A percentile compares a stretch with the other conserved stretches of the same genome.
Evolutionary conservation across 2,113 vertebrate genomes (phyloP).

Genomic region (Spea multiplicata): DNA sequence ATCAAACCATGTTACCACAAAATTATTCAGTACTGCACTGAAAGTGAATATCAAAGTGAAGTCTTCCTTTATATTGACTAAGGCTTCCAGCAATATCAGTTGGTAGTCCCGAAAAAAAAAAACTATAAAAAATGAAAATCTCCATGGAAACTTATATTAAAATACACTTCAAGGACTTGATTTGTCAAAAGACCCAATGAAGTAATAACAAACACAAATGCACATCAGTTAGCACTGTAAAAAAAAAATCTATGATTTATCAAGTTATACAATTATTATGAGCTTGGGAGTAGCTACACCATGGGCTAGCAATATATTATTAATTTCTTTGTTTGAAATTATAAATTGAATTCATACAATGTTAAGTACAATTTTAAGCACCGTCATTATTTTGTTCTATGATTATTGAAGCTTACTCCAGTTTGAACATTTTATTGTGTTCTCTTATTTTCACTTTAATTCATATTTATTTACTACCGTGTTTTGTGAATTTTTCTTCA

Average conservation of each 20-base stretch:
- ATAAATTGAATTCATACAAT: slow-evolving; percentile 43
- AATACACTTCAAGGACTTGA: slow-evolving; percentile 44
- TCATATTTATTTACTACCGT: too few relatives aligned
- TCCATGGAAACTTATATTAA: slow-evolving; percentile 44
- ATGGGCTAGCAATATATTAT: slow-evolving; percentile 40
- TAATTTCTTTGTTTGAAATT: slow-evolving; percentile 28
- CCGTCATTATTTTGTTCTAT: neutral
- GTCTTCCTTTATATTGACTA: slow-evolving; percentile 39
- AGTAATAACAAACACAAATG: slow-evolving; percentile 37
- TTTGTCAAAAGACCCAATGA: slow-evolving; percentile 37
- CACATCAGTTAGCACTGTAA: neutral
- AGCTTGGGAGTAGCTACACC: slow-evolving; percentile 21
- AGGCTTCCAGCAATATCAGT: slow-evolving; percentile 42
- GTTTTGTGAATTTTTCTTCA: too few relatives aligned
- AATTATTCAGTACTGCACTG: slow-evolving; percentile 24
- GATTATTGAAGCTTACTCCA: neutral
- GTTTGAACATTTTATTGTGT: too few relatives aligned
- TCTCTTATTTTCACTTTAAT: too few relatives aligned
- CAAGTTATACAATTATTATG: slow-evolving; percentile 38
- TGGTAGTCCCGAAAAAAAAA: slow-evolving; percentile 15
- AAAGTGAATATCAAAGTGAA: slow-evolving; percentile 33
- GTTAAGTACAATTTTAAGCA: slow-evolving; percentile 13
- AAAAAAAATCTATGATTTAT: slow-evolving; percentile 38
- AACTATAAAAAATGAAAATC: slow-evolving; percentile 43
- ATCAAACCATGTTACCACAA: slow-evolving; percentile 18